Evolutionary conservation across 2,888 invertebrate genomes (phyloP), one percentile per base, ranked within the genome.

Genomic region (Tipula lateralis): DNA sequence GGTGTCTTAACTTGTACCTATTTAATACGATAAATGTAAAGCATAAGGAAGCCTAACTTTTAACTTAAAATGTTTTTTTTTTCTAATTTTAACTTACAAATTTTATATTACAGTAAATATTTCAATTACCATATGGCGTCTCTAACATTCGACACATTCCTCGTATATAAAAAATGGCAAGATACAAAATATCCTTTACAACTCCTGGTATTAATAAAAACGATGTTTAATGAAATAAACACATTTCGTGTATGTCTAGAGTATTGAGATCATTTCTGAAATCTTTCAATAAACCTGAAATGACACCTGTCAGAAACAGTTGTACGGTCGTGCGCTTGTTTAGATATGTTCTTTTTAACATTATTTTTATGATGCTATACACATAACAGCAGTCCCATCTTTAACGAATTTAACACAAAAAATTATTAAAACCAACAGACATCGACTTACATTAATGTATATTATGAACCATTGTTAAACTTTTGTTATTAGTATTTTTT

Each of bases 221-320:
- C 19, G 9, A 7, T 24, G 9, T 24, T 24, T 24, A n/a, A 66
- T 24, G 24, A 66, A 66, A 50, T 39, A 50, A 66, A 66, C 66
- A 66, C 66, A 66, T 24, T 66, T 24, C 9, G 24, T 66, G 19
- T 66, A 24, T 24, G 66, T 66, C 66, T 66, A 66, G 24, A n/a
- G n/a, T n/a, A n/a, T n/a, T n/a, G n/a, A 66, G 66, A 66, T 66
- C 66, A 24, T 66, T 66, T 66, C 9, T 66, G 66, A 66, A 66
- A 66, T 66, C 66, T 24, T 66, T 9, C 24, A 66, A 66, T 24
- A 66, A 66, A 66, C 66, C 66, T 66, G 66, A 24, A 66, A 66
- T 66, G 66, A 66, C 66, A 66, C 66, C 66, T 66, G 66, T 66
- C 66, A 66, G 66, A 66, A 66, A 66, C 66, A 66, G 66, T 66